Conservation (phyloP, 2,113 vertebrate species). For the Monarcha castaneiventris region DNA sequence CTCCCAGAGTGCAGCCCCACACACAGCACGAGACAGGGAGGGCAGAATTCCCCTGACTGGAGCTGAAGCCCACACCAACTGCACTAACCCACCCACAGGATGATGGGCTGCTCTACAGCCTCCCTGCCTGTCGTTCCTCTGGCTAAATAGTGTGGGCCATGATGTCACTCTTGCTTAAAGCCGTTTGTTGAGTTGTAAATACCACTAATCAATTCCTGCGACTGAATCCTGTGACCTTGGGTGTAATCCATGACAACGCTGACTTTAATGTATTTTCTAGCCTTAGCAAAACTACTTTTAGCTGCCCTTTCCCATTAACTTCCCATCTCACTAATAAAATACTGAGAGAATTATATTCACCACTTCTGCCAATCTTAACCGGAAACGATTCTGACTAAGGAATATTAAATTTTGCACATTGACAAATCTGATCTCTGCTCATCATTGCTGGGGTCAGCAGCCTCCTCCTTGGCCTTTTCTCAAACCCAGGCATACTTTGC, state of each 20-base stretch:
- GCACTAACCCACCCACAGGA: accelerated
- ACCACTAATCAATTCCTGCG: constrained; percentile 32
- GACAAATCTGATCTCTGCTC: not conserved
- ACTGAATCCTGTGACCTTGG: constrained; percentile 24
- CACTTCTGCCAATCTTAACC: constrained; percentile 22
- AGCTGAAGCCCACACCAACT: not conserved
- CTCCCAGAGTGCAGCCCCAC: not conserved
- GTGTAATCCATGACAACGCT: not conserved
- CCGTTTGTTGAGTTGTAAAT: constrained; percentile 56
- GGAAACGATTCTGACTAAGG: not conserved
- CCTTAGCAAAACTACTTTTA: constrained; percentile 25
- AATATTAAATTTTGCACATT: not conserved
- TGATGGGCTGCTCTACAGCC: not conserved
- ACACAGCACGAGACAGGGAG: not conserved
- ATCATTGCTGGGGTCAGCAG: not conserved
- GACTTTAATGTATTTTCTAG: constrained; percentile 51
- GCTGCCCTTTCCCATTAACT: constrained; percentile 50
- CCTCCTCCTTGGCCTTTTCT: not conserved
- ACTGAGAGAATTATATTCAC: constrained; percentile 4
- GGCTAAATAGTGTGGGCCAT: not conserved
- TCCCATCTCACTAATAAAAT: constrained; percentile 42
- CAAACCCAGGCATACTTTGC: not conserved
- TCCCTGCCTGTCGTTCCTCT: not conserved
- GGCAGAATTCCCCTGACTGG: not conserved
- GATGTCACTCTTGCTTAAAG: constrained; percentile 28